Conservation (phyloP, 53 echinoderm and acorn worm genomes). For the Henricia sp. region DNA sequence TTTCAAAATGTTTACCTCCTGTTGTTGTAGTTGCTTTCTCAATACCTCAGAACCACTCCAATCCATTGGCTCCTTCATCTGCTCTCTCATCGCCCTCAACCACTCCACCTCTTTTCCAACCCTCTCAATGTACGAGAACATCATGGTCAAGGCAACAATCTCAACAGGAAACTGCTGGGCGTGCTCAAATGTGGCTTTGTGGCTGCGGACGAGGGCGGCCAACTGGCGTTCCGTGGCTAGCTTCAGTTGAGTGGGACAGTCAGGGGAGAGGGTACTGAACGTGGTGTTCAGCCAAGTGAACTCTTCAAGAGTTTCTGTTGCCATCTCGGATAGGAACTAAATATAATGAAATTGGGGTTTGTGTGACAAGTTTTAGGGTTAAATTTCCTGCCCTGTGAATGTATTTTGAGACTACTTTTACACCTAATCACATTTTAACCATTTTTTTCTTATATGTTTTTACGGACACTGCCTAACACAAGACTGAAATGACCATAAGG, state of each 20-base stretch:
- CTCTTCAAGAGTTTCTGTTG: slow-evolving; percentile 41
- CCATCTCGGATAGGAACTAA: slow-evolving; percentile 50
- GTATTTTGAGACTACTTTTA: too few relatives aligned
- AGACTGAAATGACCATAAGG: too few relatives aligned
- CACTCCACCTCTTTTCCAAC: slow-evolving; percentile 48
- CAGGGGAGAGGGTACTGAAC: slow-evolving; percentile 34
- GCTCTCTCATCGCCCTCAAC: slow-evolving; percentile 52
- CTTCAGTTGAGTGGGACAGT: slow-evolving; percentile 43
- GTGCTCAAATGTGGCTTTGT: slow-evolving; percentile 29
- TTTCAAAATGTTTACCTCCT: too few relatives aligned
- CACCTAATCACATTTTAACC: too few relatives aligned
- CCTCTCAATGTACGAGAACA: slow-evolving; percentile 57
- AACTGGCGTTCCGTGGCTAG: slow-evolving; percentile 43
- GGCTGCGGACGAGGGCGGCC: slow-evolving; percentile 37
- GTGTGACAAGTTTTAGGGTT: too few relatives aligned
- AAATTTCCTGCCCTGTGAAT: too few relatives aligned
- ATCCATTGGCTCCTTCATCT: slow-evolving; percentile 53
- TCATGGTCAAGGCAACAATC: slow-evolving; percentile 49
- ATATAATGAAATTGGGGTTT: not conserved
- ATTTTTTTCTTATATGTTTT: too few relatives aligned
- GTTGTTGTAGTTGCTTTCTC: slow-evolving; percentile 33
- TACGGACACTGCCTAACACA: too few relatives aligned
- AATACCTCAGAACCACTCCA: slow-evolving; percentile 37
- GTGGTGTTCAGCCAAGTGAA: slow-evolving; percentile 45
- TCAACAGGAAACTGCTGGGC: slow-evolving; percentile 53